These are phyloP conservation scores for Emydocephalus ijimae DNA, from an alignment of 2,113 vertebrate species.

Conservation along the genomic window DNA sequence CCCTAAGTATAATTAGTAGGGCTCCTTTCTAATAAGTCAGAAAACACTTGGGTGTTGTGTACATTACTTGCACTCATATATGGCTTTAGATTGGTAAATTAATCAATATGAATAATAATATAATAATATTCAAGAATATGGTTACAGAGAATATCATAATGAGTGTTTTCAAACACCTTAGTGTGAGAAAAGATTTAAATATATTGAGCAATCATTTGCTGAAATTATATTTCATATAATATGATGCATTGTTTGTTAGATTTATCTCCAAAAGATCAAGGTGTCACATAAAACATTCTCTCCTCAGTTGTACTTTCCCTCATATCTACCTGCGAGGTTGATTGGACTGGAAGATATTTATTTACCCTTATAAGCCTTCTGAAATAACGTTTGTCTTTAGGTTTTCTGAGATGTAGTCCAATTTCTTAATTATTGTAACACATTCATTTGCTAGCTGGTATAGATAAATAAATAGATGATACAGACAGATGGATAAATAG, in stretches of 20 bases:
- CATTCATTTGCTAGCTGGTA: not conserved
- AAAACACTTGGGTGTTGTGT: not conserved
- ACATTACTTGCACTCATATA: not conserved
- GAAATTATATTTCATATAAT: not conserved
- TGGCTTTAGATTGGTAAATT: not conserved
- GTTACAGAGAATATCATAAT: not conserved
- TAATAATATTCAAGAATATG: not conserved
- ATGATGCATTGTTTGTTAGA: not conserved
- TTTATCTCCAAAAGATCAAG: not conserved
- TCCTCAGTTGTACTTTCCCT: not conserved
- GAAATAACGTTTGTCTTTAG: not conserved
- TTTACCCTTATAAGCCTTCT: not conserved
- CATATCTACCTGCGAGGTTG: not conserved
- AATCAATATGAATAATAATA: constrained; percentile 11
- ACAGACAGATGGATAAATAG: not conserved
- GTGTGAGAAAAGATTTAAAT: not conserved
- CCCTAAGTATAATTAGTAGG: not conserved
- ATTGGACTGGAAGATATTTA: not conserved
- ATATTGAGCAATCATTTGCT: constrained; percentile 29
- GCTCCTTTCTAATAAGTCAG: not conserved
- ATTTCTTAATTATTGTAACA: not conserved
- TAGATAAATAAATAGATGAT: not conserved
- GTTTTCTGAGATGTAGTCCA: not conserved
- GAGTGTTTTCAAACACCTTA: not conserved
- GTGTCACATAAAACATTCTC: not conserved